Percentiles rank a stretch among this genome's conserved stretches.
phyloP scores from a whole-genome alignment of 2,113 vertebrate species.

The Motacilla tschutschensis region DNA sequence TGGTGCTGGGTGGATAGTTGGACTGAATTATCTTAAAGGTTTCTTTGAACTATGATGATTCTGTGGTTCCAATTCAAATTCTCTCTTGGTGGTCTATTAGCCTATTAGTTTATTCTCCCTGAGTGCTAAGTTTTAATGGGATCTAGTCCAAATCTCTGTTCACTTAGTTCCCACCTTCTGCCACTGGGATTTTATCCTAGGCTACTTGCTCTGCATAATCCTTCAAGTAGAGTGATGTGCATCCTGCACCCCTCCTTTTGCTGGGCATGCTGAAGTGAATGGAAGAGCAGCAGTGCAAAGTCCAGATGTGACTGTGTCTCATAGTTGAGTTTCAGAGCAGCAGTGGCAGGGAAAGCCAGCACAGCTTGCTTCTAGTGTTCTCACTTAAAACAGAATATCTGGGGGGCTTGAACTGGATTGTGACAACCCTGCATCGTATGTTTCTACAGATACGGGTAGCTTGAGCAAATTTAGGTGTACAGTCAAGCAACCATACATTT shows the following conservation, averaged over 20 bases:
- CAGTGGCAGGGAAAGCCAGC: neutral
- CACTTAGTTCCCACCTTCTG: neutral
- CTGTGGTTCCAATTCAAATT: neutral
- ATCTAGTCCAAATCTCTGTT: neutral
- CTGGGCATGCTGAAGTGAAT: neutral
- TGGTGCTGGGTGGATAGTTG: neutral
- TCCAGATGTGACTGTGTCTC: neutral
- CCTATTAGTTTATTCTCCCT: neutral
- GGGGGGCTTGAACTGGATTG: neutral
- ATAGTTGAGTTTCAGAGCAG: neutral
- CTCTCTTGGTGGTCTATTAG: neutral
- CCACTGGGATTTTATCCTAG: neutral
- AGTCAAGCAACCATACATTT: neutral
- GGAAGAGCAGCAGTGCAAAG: neutral
- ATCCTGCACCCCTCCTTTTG: neutral
- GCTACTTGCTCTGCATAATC: neutral
- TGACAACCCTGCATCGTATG: rapidly evolving
- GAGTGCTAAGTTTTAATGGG: neutral
- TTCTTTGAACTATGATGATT: neutral
- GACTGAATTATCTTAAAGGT: neutral
- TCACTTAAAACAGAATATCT: neutral
- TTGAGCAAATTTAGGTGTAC: rapidly evolving
- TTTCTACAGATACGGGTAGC: neutral
- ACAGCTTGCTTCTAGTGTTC: neutral
- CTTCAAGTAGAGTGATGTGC: neutral